phyloP scores from a whole-genome alignment of 2,888 invertebrate species.

The Mythimna albipuncta region DNA sequence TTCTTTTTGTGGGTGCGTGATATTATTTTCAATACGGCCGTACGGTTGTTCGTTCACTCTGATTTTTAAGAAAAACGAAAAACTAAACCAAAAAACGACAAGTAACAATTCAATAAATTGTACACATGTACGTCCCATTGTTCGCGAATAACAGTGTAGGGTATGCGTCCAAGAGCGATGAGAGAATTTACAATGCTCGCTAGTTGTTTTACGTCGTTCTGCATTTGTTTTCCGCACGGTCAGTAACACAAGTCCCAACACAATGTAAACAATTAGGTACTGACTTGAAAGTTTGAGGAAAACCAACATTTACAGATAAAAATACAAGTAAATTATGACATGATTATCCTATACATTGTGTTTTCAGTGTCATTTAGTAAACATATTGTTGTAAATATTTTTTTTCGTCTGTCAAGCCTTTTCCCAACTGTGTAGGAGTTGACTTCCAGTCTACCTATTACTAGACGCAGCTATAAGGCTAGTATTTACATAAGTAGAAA shows the following conservation, averaged over 20 bases:
- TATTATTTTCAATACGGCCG: neutral
- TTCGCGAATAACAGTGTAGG: neutral
- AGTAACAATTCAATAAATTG: constrained; percentile 1
- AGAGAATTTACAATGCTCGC: neutral
- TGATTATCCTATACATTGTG: neutral
- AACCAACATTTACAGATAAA: neutral
- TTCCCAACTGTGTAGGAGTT: neutral
- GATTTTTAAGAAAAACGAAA: neutral
- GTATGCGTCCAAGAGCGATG: neutral
- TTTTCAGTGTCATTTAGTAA: constrained; percentile 4
- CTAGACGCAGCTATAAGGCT: neutral
- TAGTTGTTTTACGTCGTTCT: neutral
- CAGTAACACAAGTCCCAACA: neutral
- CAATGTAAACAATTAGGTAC: constrained; percentile 12
- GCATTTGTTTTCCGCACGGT: neutral
- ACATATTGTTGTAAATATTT: neutral
- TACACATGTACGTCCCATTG: neutral
- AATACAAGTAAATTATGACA: neutral
- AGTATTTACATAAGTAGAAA: neutral
- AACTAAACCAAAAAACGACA: neutral
- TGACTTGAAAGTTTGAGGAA: constrained; percentile 5
- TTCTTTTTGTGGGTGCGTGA: too few relatives aligned
- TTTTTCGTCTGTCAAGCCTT: neutral
- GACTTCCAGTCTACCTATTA: neutral
- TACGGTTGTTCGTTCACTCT: neutral